Base-by-base conservation (phyloP, 2,797 vertebrate species). In the Basileuterus tristriatus region DNA sequence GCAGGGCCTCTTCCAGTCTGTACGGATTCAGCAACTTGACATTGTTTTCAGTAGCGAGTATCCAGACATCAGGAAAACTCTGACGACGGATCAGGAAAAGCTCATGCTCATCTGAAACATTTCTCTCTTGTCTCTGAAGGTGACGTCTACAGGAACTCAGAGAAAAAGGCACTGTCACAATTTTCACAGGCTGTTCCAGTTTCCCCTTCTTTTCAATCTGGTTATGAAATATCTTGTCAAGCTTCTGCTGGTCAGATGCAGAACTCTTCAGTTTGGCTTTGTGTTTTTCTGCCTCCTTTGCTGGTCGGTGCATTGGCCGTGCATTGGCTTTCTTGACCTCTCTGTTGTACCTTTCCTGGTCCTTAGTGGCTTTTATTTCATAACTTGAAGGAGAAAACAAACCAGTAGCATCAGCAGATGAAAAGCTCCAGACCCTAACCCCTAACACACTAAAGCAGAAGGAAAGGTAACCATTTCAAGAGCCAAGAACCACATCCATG, bases 11-110 rank as follows among this genome's bases (percentile, higher is more conserved):
- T 98, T 99, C 98, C 92, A 99, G 97, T 95, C 99, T 98, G 88
- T 98, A 99, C 7, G 99, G 99, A 97, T 99, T 99, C 96, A 99
- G 96, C 97, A 99, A 97, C 98, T 97, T 98, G 23, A 99, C 96
- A 70, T 98, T 98, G 96, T 97, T 98, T 96, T 98, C 98, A 90
- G 98, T 98, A 97, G 98, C 98, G 96, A 99, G 93, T 88, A 99
- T 95, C 99, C 99, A 99, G 69, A 98, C 97, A 87, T 98, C 98
- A 95, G 98, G 98, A 97, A 98, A 98, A 96, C 98, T 98, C 97
- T 99, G 98, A 46, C 97, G 98, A 95, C 98, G 98, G 96, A 99
- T 97, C 82, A 99, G 97, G 79, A 90, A 95, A 97, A 98, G 97
- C 96, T 98, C 97, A 8, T 96, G 97, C 15, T 98, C 94, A 27